A percentile compares a stretch with the other conserved stretches of the same genome.
Evolutionary conservation across 23 tunicate genomes (phyloP).

Genomic region (Styela plicata): DNA sequence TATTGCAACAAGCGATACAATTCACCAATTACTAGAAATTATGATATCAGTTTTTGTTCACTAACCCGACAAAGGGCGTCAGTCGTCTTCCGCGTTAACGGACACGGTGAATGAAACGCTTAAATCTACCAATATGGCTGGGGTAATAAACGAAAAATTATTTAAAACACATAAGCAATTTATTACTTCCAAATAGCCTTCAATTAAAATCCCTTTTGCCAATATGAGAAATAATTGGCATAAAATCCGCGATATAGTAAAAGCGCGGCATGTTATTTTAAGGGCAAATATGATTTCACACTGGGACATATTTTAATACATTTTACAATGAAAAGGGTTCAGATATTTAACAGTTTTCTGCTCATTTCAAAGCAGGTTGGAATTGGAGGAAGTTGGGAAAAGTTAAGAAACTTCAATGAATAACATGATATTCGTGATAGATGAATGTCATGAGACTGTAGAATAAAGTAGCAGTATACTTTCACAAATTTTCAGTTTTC

Average conservation of each 20-base stretch:
- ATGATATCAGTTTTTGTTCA: neutral
- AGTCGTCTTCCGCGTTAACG: neutral
- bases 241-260: constrained; percentile 12
- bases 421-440: too few relatives aligned
- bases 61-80: neutral
- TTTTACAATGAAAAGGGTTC: neutral
- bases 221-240: constrained; percentile 31
- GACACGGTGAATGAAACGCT: constrained; percentile 6
- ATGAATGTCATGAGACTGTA: too few relatives aligned
- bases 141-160: neutral
- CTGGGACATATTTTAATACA: neutral
- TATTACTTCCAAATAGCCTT: constrained; percentile 13
- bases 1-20: constrained; percentile 17
- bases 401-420: too few relatives aligned
- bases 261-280: neutral
- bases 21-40: constrained; percentile 5
- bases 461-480: too few relatives aligned
- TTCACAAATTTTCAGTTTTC: too few relatives aligned
- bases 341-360: too few relatives aligned
- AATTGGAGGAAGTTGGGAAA: too few relatives aligned
- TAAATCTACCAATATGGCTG: neutral
- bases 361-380: too few relatives aligned
- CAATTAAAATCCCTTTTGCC: constrained; percentile 18
- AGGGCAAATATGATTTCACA: constrained; percentile 13
- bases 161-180: neutral